Evolutionary conservation across 2,888 invertebrate genomes (phyloP), one percentile per base, ranked within the genome.

Genomic region (Amiota communis): DNA sequence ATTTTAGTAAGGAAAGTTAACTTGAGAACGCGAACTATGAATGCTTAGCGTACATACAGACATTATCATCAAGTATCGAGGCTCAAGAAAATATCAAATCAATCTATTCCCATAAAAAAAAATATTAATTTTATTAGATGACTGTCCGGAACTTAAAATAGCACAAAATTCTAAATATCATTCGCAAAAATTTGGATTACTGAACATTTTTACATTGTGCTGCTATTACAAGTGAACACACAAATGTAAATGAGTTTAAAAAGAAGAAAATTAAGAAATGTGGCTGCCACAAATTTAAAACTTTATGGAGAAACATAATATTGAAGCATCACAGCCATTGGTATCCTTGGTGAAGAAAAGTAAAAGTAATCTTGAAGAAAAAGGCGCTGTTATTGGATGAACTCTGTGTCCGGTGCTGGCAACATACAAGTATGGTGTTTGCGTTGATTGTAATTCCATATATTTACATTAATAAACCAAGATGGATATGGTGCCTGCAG

Each of bases 101-200:
- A 23, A 23, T 23, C 23, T 23, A 2, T 23, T 23, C 23, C 23
- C 23, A 23, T 3, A n/a, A 23, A 23, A 23, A 2, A 4, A 51
- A 12, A 15, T 70, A 17, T 88, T 95, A 13, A 90, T 96, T 23
- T 8, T 93, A 94, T 80, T 3, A 23, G 23, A 23, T 23, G 23
- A 23, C 1, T 23, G 23, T 23, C 3, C 2, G 1, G 3, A 23
- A 23, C 23, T 23, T 23, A 23, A 23, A 23, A 1, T 2, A 23
- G 90, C 95, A 9, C 92, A 92, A 0, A 91, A 46, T 89, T 91
- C 0, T 94, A 93, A 87, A 93, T 94, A 0, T 91, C 91, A 83
- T 96, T 96, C 86, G 92, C 93, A 64, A 92, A 91, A 82, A 90
- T 96, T 74, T 94, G 95, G 84, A 91, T 93, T 0, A 92, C 93